These are phyloP conservation scores for Plectropomus leopardus DNA, from an alignment of 2,113 vertebrate species.

Conservation along the genomic window DNA sequence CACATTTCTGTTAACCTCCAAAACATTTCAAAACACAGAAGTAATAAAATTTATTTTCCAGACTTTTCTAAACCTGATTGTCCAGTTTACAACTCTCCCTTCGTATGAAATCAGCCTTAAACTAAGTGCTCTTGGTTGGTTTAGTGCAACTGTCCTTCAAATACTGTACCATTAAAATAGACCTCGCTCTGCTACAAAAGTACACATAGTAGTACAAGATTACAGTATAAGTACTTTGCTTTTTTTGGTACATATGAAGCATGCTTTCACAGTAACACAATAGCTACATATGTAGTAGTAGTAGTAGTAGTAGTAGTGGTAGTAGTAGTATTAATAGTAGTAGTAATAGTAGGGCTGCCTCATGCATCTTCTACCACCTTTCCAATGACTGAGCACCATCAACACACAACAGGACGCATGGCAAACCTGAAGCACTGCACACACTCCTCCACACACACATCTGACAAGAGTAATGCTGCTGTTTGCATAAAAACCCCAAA, in stretches of 20 bases:
- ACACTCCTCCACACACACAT: background rate
- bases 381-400: background rate
- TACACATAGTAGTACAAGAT: slow-evolving; percentile 65
- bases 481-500: slow-evolving; percentile 16
- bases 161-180: slow-evolving; percentile 50
- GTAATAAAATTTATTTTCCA: background rate
- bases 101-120: background rate
- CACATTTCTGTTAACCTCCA: slow-evolving; percentile 4
- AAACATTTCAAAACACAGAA: slow-evolving; percentile 20
- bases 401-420: slow-evolving; percentile 8
- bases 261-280: slow-evolving; percentile 72
- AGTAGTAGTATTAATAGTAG: slow-evolving; percentile 12
- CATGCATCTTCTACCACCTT: slow-evolving; percentile 55
- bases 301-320: slow-evolving; percentile 24
- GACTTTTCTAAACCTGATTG: slow-evolving; percentile 51
- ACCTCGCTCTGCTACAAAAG: slow-evolving; percentile 71
- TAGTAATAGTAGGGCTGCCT: slow-evolving; percentile 34
- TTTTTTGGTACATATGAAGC: slow-evolving; percentile 71
- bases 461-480: slow-evolving; percentile 17
- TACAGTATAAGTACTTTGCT: slow-evolving; percentile 56
- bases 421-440: background rate
- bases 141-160: slow-evolving; percentile 64
- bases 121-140: slow-evolving; percentile 28
- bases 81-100: slow-evolving; percentile 17
- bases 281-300: slow-evolving; percentile 62